Percentiles rank a stretch among this genome's conserved stretches.
These are phyloP conservation scores for Nannoperca australis DNA, from an alignment of 2,797 vertebrate species.

Conservation along the genomic window DNA sequence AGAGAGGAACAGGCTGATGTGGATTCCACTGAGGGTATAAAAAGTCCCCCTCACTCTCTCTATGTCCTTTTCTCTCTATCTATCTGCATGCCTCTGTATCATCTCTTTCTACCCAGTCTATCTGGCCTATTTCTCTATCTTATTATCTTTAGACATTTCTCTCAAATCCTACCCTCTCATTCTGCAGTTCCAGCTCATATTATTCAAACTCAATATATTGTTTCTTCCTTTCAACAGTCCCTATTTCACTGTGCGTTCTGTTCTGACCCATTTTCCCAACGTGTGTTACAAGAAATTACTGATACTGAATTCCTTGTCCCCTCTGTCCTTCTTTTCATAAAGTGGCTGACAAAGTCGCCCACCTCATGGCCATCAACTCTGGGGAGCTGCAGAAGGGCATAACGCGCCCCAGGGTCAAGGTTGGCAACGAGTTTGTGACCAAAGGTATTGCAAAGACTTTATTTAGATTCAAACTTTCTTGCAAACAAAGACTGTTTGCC, in stretches of 20 bases:
- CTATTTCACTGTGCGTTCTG: background rate
- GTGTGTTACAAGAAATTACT: background rate
- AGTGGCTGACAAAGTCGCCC: constrained; percentile 83
- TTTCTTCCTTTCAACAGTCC: background rate
- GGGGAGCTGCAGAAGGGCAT: constrained; percentile 81
- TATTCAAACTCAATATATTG: background rate
- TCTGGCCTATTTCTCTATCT: background rate
- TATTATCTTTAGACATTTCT: background rate
- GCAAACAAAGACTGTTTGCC: background rate
- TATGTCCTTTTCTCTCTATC: background rate
- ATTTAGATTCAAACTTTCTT: background rate
- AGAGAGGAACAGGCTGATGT: constrained; percentile 85
- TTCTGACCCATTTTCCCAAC: background rate
- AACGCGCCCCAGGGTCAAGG: constrained; percentile 76
- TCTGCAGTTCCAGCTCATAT: background rate
- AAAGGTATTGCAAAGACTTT: constrained; percentile 63
- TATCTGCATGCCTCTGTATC: background rate
- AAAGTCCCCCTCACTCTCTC: background rate
- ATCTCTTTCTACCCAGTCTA: background rate
- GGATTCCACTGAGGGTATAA: constrained; percentile 74
- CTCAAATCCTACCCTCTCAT: background rate
- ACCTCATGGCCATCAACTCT: constrained; percentile 81
- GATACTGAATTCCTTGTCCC: background rate
- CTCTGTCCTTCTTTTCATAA: constrained; percentile 4
- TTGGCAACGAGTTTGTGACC: constrained; percentile 83